Evolutionary conservation across 2,888 invertebrate species (phyloP).

Genomic region (Cynaeus angustus): DNA sequence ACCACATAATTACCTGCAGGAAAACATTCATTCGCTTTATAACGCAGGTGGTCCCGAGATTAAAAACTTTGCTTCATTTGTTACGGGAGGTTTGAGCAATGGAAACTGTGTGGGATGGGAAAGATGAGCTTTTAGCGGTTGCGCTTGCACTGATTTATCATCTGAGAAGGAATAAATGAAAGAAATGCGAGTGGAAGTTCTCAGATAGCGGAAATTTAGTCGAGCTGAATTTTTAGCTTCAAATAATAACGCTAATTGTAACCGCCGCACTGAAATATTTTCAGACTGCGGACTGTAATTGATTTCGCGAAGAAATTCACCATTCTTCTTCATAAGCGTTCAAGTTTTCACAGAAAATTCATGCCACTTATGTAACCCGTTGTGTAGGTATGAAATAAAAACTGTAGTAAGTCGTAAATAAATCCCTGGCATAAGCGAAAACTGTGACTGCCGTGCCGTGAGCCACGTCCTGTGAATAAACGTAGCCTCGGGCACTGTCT

Average conservation of each 20-base stretch:
- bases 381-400: conserved; percentile 21
- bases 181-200: neutral
- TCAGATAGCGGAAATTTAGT: neutral
- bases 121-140: conserved; percentile 12
- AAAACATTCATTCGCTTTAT: conserved; percentile 16
- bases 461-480: conserved; percentile 8
- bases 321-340: no score
- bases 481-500: conserved; percentile 26
- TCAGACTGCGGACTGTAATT: no score
- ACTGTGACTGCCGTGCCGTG: no score
- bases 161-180: conserved; percentile 1
- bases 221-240: neutral
- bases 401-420: conserved; percentile 35
- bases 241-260: conserved; percentile 14
- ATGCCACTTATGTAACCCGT: conserved; percentile 23
- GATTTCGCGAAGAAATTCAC: no score
- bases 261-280: no score
- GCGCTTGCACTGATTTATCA: conserved; percentile 8
- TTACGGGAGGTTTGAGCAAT: neutral
- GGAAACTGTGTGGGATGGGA: conserved; percentile 1
- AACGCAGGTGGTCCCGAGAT: conserved; percentile 27
- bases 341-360: no score
- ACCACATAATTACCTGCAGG: conserved; percentile 12
- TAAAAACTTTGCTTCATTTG: conserved; percentile 12
- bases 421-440: conserved; percentile 22